Percentiles rank a stretch among this genome's conserved stretches.
These are phyloP conservation scores for Hippoglossus hippoglossus DNA, from an alignment of 2,797 vertebrate species.

Conservation along the genomic window DNA sequence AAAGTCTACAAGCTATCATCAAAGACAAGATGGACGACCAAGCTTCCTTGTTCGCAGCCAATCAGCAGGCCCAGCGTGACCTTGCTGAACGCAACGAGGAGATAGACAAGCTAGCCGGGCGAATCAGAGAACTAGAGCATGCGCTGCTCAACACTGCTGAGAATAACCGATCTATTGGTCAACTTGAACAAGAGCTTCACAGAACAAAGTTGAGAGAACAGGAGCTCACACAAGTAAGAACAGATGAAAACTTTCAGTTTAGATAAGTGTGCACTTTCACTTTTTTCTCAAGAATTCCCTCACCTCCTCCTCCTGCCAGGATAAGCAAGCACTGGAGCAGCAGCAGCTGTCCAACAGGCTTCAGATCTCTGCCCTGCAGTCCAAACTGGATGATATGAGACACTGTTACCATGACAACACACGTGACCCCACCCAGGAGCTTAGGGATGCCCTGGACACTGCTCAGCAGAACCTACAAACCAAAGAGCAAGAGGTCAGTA, in stretches of 20 bases:
- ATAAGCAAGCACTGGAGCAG: conserved; percentile 90
- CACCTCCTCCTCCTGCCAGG: conserved; percentile 75
- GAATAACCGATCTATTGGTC: conserved; percentile 66
- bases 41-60: conserved; percentile 83
- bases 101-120: conserved; percentile 86
- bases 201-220: conserved; percentile 82
- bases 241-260: not conserved
- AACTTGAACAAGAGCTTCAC: conserved; percentile 90
- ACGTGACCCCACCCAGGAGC: conserved; percentile 70
- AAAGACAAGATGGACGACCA: conserved; percentile 90
- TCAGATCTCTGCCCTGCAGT: conserved; percentile 90
- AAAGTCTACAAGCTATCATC: conserved; percentile 89
- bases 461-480: conserved; percentile 80
- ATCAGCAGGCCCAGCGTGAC: conserved; percentile 87
- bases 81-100: conserved; percentile 88
- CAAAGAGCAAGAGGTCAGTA: conserved; percentile 87
- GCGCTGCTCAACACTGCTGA: conserved; percentile 79
- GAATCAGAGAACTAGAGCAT: conserved; percentile 88
- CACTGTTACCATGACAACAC: conserved; percentile 80
- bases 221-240: conserved; percentile 86
- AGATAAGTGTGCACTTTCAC: not conserved
- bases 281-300: not conserved
- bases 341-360: conserved; percentile 88
- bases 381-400: conserved; percentile 87
- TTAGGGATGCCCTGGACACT: conserved; percentile 83